Percentiles rank a stretch among this genome's conserved stretches.
These are phyloP conservation scores for Oxygymnocypris stewartii DNA, from an alignment of 2,113 vertebrate species.

Conservation along the genomic window DNA sequence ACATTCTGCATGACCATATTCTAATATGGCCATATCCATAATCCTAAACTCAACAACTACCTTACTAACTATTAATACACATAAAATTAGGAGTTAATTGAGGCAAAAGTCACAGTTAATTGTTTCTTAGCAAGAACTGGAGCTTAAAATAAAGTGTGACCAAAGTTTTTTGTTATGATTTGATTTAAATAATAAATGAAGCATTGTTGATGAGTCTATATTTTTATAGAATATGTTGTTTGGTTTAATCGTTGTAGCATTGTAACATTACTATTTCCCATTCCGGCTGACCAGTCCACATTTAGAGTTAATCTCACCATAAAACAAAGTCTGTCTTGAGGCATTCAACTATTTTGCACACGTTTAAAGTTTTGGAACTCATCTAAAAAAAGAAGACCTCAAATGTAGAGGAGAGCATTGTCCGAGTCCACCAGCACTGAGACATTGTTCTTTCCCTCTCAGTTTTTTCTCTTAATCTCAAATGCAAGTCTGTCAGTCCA, in stretches of 20 bases:
- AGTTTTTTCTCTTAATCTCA: conserved; percentile 14
- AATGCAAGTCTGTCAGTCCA: neutral
- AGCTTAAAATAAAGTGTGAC: too few species aligned
- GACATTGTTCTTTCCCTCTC: neutral
- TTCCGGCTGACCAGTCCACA: too few species aligned
- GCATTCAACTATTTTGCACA: neutral
- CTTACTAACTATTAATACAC: too few species aligned
- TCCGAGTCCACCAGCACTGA: neutral
- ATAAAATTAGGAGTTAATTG: too few species aligned
- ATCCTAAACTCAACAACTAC: too few species aligned
- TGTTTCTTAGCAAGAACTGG: too few species aligned
- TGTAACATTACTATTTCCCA: neutral
- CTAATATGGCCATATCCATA: too few species aligned
- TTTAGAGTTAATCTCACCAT: neutral
- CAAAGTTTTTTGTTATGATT: neutral
- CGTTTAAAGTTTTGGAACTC: neutral
- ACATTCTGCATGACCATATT: too few species aligned
- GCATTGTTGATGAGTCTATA: neutral
- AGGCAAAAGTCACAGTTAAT: too few species aligned
- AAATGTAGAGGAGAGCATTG: neutral
- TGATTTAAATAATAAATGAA: neutral
- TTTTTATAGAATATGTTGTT: neutral
- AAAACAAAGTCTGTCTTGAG: neutral
- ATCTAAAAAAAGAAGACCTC: neutral
- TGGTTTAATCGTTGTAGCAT: neutral